Conservation (phyloP, 2,888 invertebrate species). For the Harpalus rubripes region DNA sequence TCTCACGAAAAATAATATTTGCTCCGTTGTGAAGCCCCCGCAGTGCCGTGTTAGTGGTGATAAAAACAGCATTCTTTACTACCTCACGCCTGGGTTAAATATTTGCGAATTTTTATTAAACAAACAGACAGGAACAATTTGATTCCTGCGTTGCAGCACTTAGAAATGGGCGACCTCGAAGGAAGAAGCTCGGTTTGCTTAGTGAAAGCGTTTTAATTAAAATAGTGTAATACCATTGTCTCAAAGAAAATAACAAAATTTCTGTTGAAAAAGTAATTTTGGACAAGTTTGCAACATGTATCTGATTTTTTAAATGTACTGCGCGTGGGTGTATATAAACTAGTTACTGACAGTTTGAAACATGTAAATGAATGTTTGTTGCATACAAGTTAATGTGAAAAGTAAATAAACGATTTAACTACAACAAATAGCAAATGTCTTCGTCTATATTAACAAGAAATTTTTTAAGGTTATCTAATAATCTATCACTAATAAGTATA, state of each 20-base stretch:
- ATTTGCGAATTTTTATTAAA: slow-evolving; percentile 65
- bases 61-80: slow-evolving; percentile 40
- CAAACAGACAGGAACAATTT: slow-evolving; percentile 62
- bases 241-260: neutral
- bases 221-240: slow-evolving; percentile 44
- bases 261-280: no score
- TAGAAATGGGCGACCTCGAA: neutral
- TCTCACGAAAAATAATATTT: slow-evolving; percentile 23
- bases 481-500: no score
- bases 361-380: no score
- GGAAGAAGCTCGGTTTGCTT: slow-evolving; percentile 34
- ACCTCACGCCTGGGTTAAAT: slow-evolving; percentile 45
- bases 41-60: slow-evolving; percentile 9
- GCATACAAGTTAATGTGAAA: no score
- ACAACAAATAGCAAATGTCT: no score
- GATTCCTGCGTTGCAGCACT: slow-evolving; percentile 47
- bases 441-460: no score
- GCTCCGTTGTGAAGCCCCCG: neutral
- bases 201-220: slow-evolving; percentile 61
- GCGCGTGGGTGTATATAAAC: no score
- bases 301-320: no score
- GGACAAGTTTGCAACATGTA: no score
- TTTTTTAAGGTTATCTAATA: no score
- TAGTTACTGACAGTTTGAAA: no score
- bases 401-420: no score